Conservation (phyloP, 2,888 invertebrate genomes). For the Corbicula japonica region DNA sequence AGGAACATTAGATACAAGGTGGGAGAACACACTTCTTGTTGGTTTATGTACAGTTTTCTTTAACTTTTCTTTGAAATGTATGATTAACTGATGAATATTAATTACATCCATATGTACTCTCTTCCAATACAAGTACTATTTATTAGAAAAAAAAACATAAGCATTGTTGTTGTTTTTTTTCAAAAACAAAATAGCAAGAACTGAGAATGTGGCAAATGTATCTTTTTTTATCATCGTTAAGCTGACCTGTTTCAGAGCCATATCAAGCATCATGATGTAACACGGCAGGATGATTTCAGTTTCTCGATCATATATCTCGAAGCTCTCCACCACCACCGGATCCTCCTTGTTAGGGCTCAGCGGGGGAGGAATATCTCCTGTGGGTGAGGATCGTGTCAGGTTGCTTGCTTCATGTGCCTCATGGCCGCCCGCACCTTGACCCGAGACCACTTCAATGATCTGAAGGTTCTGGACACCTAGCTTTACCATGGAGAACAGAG, state of each 20-base stretch:
- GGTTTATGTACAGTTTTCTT: too few species aligned
- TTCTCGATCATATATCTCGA: slow-evolving; percentile 80
- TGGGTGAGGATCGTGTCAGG: slow-evolving; percentile 73
- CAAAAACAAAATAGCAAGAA: too few species aligned
- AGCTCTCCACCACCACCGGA: slow-evolving; percentile 72
- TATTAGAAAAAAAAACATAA: too few species aligned
- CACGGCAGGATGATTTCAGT: slow-evolving; percentile 92
- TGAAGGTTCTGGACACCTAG: slow-evolving; percentile 91
- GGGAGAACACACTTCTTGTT: too few species aligned
- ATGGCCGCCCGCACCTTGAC: slow-evolving; percentile 56
- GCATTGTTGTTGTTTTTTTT: too few species aligned
- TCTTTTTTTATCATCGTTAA: too few species aligned
- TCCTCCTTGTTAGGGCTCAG: slow-evolving; percentile 79
- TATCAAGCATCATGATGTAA: slow-evolving; percentile 98
- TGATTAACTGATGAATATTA: too few species aligned
- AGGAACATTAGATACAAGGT: too few species aligned
- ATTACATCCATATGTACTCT: too few species aligned
- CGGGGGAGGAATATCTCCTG: slow-evolving; percentile 79
- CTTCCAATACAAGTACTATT: too few species aligned
- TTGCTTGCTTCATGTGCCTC: slow-evolving; percentile 54
- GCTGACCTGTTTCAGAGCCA: slow-evolving; percentile 95
- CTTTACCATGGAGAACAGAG: slow-evolving; percentile 96
- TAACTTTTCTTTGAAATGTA: too few species aligned
- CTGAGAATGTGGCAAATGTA: too few species aligned
- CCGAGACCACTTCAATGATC: slow-evolving; percentile 67